Percentiles rank a stretch among this genome's conserved stretches.
phyloP scores from a whole-genome alignment of 2,113 vertebrate genomes.

The Rhinichthys klamathensis region DNA sequence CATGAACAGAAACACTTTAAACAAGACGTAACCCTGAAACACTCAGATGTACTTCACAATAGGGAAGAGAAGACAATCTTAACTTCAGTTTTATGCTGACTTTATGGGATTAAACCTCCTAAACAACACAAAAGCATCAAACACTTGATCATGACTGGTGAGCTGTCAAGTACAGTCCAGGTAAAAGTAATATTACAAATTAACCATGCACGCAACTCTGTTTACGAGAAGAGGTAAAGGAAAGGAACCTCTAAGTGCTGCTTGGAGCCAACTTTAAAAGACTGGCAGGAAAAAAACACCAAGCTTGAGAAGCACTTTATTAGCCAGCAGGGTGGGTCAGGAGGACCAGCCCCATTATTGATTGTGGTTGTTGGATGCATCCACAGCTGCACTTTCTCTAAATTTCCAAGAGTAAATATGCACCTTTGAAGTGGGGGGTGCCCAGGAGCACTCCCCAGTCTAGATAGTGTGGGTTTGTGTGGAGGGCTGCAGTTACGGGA shows the following conservation, averaged over 20 bases:
- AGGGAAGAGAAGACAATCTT: no score
- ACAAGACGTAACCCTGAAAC: no score
- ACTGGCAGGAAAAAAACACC: slow-evolving; percentile 86
- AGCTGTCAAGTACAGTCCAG: background rate
- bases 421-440: slow-evolving; percentile 98
- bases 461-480: slow-evolving; percentile 95
- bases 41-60: no score
- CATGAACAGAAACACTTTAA: no score
- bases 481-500: slow-evolving; percentile 98
- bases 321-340: slow-evolving; percentile 86
- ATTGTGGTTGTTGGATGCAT: slow-evolving; percentile 96
- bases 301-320: slow-evolving; percentile 99
- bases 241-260: slow-evolving; percentile 91
- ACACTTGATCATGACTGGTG: background rate
- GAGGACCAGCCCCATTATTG: slow-evolving; percentile 95
- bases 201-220: slow-evolving; percentile 73
- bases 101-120: background rate
- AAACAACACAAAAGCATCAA: background rate
- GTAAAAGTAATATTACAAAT: slow-evolving; percentile 23
- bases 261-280: slow-evolving; percentile 91
- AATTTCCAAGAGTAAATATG: slow-evolving; percentile 99
- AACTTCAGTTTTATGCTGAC: no score
- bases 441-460: slow-evolving; percentile 95
- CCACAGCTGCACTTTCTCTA: slow-evolving; percentile 99
- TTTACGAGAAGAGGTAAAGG: slow-evolving; percentile 96